Conservation (phyloP, 1,140 invertebrate species). For the Metaphire vulgaris region DNA sequence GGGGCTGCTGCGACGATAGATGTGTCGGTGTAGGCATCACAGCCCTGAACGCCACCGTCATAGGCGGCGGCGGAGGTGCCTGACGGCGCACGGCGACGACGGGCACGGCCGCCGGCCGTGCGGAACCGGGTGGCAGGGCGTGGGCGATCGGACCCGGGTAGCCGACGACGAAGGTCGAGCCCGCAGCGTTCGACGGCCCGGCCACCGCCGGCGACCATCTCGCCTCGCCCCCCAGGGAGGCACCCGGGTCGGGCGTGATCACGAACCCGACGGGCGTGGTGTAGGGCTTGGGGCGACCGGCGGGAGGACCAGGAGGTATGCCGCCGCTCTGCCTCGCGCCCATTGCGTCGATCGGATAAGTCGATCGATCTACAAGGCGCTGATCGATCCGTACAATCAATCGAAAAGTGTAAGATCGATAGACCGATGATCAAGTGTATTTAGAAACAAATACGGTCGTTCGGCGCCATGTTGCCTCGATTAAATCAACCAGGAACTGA, state of each 20-base stretch:
- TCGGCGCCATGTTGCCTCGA: background rate
- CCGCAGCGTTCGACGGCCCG: too few species aligned
- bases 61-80: background rate
- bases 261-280: background rate
- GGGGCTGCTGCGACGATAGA: background rate
- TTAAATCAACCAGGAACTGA: background rate
- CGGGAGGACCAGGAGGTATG: background rate
- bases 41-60: background rate
- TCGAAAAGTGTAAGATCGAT: background rate
- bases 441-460: background rate
- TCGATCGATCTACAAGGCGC: background rate
- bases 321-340: background rate
- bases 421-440: background rate
- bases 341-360: background rate
- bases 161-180: background rate
- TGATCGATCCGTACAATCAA: background rate
- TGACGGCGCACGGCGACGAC: background rate
- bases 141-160: background rate
- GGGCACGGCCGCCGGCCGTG: background rate
- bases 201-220: background rate
- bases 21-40: too few species aligned
- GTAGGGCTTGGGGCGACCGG: background rate
- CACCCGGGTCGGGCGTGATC: background rate
- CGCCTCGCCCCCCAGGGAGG: background rate
- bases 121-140: background rate